phyloP scores from a whole-genome alignment of 2,888 invertebrate species.

The Phaonia tiefii region DNA sequence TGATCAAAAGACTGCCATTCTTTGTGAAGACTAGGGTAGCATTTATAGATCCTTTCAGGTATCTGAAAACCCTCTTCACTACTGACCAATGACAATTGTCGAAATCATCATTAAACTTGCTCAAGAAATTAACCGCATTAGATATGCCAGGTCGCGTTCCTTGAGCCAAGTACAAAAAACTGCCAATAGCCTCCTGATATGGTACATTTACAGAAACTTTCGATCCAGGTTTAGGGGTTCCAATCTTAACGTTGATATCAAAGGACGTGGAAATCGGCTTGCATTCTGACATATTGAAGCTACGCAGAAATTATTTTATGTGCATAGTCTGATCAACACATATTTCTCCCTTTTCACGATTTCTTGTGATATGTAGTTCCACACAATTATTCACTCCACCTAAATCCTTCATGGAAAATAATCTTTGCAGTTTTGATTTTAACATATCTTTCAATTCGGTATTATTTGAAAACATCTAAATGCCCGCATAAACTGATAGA shows the following conservation, averaged over 20 bases:
- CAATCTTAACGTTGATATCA: too few relatives aligned
- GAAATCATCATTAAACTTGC: constrained; percentile 63
- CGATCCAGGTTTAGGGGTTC: too few relatives aligned
- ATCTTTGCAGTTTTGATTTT: not conserved
- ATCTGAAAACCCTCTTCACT: too few relatives aligned
- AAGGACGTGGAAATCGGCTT: constrained; percentile 28
- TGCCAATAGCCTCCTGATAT: constrained; percentile 59
- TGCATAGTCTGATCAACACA: constrained; percentile 13
- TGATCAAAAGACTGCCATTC: not conserved
- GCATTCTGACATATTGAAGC: constrained; percentile 39
- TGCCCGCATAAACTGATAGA: constrained; percentile 3
- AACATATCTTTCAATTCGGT: too few relatives aligned
- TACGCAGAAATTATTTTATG: not conserved
- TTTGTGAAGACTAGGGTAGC: not conserved
- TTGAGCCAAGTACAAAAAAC: constrained; percentile 65
- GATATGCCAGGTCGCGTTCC: constrained; percentile 65
- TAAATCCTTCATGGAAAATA: constrained; percentile 9
- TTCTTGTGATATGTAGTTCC: not conserved
- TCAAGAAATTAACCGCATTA: constrained; percentile 63
- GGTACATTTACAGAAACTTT: not conserved
- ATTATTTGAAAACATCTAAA: constrained; percentile 8
- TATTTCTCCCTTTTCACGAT: constrained; percentile 15
- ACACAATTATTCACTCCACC: constrained; percentile 6
- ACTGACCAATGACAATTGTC: constrained; percentile 64
- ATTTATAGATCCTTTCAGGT: not conserved